These are phyloP conservation scores for Anabacerthia variegaticeps DNA, from an alignment of 2,797 vertebrate species.

Conservation along the genomic window DNA sequence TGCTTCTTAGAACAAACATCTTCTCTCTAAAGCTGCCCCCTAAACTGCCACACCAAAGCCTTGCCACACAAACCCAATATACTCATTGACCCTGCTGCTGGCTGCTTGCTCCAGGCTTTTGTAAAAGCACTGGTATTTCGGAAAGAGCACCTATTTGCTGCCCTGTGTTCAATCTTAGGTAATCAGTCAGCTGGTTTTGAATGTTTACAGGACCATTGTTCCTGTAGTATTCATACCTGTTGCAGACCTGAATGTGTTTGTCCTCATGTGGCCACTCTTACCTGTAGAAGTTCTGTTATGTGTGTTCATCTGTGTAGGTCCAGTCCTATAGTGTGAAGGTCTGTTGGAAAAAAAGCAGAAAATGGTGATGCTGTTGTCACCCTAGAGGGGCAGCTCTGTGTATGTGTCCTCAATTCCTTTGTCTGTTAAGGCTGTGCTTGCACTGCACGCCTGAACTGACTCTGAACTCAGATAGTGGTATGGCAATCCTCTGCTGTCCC, in stretches of 20 bases:
- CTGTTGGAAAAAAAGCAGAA: neutral
- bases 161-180: neutral
- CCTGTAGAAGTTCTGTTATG: neutral
- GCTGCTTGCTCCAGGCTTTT: neutral
- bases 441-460: neutral
- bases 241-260: neutral
- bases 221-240: neutral
- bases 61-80: neutral
- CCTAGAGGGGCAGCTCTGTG: neutral
- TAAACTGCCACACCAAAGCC: neutral
- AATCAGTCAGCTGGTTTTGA: neutral
- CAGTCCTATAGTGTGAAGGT: neutral
- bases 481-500: neutral
- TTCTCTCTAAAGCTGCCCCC: neutral
- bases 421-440: neutral
- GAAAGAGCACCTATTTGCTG: neutral
- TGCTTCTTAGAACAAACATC: neutral
- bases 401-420: neutral
- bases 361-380: neutral
- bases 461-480: neutral
- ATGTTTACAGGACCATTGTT: neutral
- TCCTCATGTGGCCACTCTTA: neutral
- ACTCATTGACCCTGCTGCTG: neutral
- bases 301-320: accelerated
- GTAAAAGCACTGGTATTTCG: neutral